phyloP scores from a whole-genome alignment of 2,888 invertebrate genomes.

The Tridacna gigas region DNA sequence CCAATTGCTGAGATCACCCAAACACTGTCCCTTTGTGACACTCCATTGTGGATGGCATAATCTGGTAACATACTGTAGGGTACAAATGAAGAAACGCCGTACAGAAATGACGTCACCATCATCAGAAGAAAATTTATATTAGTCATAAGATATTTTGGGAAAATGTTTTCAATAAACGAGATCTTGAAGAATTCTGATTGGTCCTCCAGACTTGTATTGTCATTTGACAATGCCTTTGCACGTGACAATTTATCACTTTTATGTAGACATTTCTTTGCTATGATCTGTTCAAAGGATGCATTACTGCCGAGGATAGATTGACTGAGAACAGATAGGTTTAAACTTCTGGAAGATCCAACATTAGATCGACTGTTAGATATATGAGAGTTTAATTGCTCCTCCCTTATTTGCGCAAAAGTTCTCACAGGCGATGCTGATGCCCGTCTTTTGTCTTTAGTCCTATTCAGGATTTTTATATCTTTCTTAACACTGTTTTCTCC shows the following conservation, averaged over 20 bases:
- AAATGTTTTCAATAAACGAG: conserved; percentile 36
- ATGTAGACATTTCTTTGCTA: neutral
- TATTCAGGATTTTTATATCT: no score
- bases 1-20: conserved; percentile 49
- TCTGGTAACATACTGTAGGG: conserved; percentile 53
- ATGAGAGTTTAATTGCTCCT: conserved; percentile 31
- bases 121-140: conserved; percentile 39
- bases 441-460: neutral
- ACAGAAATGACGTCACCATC: conserved; percentile 24
- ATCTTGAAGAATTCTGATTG: neutral
- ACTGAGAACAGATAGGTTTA: conserved; percentile 34
- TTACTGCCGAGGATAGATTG: conserved; percentile 45
- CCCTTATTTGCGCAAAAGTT: conserved; percentile 44
- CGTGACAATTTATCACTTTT: neutral
- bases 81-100: conserved; percentile 39
- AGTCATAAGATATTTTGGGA: conserved; percentile 42
- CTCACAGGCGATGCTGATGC: neutral
- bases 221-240: neutral
- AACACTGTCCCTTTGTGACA: conserved; percentile 13
- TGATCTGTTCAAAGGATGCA: conserved; percentile 48
- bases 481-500: neutral
- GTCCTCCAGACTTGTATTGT: neutral
- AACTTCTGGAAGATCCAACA: conserved; percentile 21
- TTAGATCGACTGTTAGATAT: neutral
- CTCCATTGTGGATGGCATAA: conserved; percentile 33